phyloP scores from a whole-genome alignment of 1,140 invertebrate genomes.

The Drosophila arizonae region DNA sequence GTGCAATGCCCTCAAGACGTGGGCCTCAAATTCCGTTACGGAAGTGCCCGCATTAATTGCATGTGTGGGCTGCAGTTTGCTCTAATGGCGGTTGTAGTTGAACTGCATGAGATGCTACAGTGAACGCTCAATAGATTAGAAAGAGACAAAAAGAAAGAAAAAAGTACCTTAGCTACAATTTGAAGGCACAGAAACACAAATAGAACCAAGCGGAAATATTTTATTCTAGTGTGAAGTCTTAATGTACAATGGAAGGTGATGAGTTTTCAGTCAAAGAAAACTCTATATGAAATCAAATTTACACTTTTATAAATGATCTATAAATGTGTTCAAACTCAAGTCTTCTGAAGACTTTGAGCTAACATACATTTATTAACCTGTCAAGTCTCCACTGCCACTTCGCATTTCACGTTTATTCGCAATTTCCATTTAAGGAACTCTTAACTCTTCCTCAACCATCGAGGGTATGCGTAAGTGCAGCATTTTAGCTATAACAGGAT shows the following conservation, averaged over 20 bases:
- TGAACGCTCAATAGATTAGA: constrained; percentile 1
- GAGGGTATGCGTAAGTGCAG: constrained; percentile 7
- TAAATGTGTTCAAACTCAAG: too few species aligned
- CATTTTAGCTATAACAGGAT: constrained; percentile 6
- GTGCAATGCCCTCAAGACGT: constrained; percentile 36
- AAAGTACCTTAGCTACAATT: background rate
- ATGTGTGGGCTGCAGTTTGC: constrained; percentile 36
- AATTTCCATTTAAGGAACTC: too few species aligned
- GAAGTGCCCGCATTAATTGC: constrained; percentile 39
- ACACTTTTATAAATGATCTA: too few species aligned
- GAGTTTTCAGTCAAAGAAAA: background rate
- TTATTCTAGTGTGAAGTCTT: too few species aligned
- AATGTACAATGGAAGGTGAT: background rate
- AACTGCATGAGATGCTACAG: constrained; percentile 7
- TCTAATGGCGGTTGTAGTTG: constrained; percentile 16
- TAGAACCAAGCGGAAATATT: background rate
- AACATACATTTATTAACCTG: too few species aligned
- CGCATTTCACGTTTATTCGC: too few species aligned
- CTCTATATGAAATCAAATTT: too few species aligned
- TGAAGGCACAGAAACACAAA: background rate
- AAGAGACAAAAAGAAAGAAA: too few species aligned
- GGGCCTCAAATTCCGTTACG: constrained; percentile 36
- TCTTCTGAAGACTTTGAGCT: too few species aligned
- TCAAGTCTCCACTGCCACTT: too few species aligned
- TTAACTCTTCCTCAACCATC: too few species aligned